Conservation (phyloP, 2,113 vertebrate species). For the Epinephelus lanceolatus region DNA sequence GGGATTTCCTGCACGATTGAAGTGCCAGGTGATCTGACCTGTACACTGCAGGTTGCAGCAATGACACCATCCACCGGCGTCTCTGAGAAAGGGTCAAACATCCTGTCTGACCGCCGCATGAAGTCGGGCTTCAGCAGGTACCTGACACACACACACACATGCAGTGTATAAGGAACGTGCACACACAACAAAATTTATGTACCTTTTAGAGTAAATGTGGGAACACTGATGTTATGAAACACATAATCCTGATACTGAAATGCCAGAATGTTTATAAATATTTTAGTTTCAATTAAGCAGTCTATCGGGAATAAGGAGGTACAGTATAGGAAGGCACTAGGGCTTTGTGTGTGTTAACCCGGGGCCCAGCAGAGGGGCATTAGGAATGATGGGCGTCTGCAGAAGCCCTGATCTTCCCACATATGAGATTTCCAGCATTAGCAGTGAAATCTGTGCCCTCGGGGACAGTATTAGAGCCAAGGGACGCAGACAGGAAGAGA, state of each 20-base stretch:
- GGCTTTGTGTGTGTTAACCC: constrained; percentile 21
- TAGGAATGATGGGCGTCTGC: constrained; percentile 58
- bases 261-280: not conserved
- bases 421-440: constrained; percentile 70
- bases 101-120: constrained; percentile 96
- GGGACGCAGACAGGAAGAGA: constrained; percentile 53
- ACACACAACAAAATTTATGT: not conserved
- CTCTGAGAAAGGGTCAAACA: constrained; percentile 98
- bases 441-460: constrained; percentile 61
- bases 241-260: not conserved
- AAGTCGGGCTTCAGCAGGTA: constrained; percentile 97
- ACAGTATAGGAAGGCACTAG: not conserved
- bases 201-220: not conserved
- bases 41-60: constrained; percentile 96
- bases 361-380: constrained; percentile 32
- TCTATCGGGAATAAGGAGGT: not conserved
- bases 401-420: constrained; percentile 60
- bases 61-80: constrained; percentile 99
- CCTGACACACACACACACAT: constrained; percentile 72
- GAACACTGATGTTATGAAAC: not conserved
- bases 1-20: not conserved
- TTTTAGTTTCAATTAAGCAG: not conserved
- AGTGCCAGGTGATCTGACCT: constrained; percentile 83
- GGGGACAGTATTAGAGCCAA: constrained; percentile 57
- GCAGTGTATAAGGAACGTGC: not conserved